phyloP scores from a whole-genome alignment of 2,888 invertebrate species.

The Cistogaster globosa region DNA sequence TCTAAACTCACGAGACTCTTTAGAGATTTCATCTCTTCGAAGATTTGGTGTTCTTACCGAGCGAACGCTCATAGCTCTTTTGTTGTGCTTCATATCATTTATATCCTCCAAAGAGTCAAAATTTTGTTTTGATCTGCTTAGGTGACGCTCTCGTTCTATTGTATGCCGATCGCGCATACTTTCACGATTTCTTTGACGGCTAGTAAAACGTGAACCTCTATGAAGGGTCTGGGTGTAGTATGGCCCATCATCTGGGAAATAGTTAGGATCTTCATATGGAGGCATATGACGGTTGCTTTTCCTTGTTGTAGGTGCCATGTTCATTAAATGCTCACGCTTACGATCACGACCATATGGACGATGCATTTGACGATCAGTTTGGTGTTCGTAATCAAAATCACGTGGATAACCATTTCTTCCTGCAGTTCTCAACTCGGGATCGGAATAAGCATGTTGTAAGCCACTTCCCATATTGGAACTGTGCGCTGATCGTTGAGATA shows the following conservation, averaged over 20 bases:
- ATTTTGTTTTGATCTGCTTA: constrained; percentile 78
- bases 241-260: constrained; percentile 70
- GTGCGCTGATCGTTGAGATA: constrained; percentile 86
- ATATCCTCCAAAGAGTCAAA: constrained; percentile 79
- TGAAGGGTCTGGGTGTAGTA: constrained; percentile 76
- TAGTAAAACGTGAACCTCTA: constrained; percentile 78
- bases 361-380: constrained; percentile 67
- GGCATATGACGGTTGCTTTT: constrained; percentile 71
- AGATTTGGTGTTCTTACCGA: constrained; percentile 77
- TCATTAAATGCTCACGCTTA: constrained; percentile 61
- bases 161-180: constrained; percentile 83
- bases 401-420: constrained; percentile 76
- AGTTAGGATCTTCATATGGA: constrained; percentile 75
- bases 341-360: constrained; percentile 70
- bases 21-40: constrained; percentile 69
- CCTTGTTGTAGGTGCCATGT: constrained; percentile 39
- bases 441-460: constrained; percentile 87
- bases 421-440: constrained; percentile 86
- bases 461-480: constrained; percentile 83
- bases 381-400: constrained; percentile 77
- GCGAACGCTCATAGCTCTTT: constrained; percentile 79
- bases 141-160: constrained; percentile 84
- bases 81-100: constrained; percentile 74
- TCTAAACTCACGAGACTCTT: constrained; percentile 42
- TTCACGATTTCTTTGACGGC: constrained; percentile 77